Evolutionary conservation across 2,113 vertebrate species (phyloP), one percentile per base, ranked within the genome.

Genomic region (Oenanthe melanoleuca): DNA sequence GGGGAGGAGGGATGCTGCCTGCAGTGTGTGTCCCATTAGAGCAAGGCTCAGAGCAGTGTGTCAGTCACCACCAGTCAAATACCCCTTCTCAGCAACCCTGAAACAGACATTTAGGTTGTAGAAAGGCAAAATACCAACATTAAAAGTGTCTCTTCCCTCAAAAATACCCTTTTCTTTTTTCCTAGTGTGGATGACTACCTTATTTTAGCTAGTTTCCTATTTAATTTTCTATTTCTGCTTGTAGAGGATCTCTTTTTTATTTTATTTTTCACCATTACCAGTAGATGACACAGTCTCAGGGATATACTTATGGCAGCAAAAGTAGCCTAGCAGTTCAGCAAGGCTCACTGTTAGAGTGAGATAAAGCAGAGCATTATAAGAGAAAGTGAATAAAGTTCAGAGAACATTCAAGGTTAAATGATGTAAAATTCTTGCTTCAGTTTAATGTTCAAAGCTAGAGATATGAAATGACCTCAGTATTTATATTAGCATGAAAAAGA

Each of bases 381-480:
- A 67, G 14, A 47, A 80, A 74, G 14, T 33, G 40, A 60, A 14
- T 65, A 4, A 34, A 72, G 8, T 77, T 66, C 12, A 18, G 63
- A 86, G 20, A 72, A 73, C 16, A 34, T 40, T 50, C 8, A 85
- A 42, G 37, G 40, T 18, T 49, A 44, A 55, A 44, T 23, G 3
- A 40, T 12, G 6, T n/a, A 21, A 57, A 93, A 79, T 47, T 40
- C 49, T 81, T 81, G 5, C 22, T 31, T 89, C 29, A 47, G 5
- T 72, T 92, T 63, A 50, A 38, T 47, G 19, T 66, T 34, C 47
- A 66, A 40, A 80, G 19, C 53, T 86, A 56, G 25, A 78, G 11
- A n/a, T 28, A 33, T 0, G 0, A 23, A 86, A 61, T 42, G 0
- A 21, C 25, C 53, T 38, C n/a, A 53, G 6, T 45, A 21, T 88